Evolutionary conservation across 2,797 vertebrate species (phyloP).

Genomic region (Oryzias dopingdopingensis): DNA sequence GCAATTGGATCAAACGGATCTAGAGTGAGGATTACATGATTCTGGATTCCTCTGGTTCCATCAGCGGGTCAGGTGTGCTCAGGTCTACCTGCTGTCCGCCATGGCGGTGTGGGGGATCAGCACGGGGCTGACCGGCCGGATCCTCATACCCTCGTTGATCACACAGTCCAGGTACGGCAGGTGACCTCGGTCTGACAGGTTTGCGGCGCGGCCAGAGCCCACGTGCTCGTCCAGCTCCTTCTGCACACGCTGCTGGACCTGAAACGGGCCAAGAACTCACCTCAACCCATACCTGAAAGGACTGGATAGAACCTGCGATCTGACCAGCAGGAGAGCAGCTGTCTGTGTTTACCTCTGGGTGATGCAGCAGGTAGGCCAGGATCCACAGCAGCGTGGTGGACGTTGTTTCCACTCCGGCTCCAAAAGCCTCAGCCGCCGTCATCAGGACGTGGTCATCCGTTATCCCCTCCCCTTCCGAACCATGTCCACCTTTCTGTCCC

Average conservation of each 20-base stretch:
- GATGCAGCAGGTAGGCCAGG: conserved; percentile 78
- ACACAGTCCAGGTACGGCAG: conserved; percentile 77
- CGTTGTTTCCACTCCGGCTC: conserved; percentile 82
- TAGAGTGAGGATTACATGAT: too few species aligned
- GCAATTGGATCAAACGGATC: too few species aligned
- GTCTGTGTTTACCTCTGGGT: conserved; percentile 57
- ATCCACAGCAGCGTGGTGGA: conserved; percentile 80
- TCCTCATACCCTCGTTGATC: conserved; percentile 80
- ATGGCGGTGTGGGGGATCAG: conserved; percentile 79
- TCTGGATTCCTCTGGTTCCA: too few species aligned
- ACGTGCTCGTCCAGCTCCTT: conserved; percentile 75
- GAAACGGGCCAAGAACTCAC: conserved; percentile 1
- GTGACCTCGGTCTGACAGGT: conserved; percentile 60
- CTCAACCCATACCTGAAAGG: too few species aligned
- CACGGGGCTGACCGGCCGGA: conserved; percentile 78
- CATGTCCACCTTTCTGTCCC: conserved; percentile 39
- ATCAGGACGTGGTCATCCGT: conserved; percentile 81
- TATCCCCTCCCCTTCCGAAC: conserved; percentile 45
- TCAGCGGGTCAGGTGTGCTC: too few species aligned
- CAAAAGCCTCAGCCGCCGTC: conserved; percentile 78
- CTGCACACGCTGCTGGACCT: conserved; percentile 77
- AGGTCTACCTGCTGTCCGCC: conserved; percentile 74
- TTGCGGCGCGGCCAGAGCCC: conserved; percentile 58
- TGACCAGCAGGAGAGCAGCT: not conserved
- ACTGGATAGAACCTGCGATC: too few species aligned